Evolutionary conservation across 2,113 vertebrate species (phyloP), one percentile per base, ranked within the genome.

Genomic region (Solenodon paradoxus): DNA sequence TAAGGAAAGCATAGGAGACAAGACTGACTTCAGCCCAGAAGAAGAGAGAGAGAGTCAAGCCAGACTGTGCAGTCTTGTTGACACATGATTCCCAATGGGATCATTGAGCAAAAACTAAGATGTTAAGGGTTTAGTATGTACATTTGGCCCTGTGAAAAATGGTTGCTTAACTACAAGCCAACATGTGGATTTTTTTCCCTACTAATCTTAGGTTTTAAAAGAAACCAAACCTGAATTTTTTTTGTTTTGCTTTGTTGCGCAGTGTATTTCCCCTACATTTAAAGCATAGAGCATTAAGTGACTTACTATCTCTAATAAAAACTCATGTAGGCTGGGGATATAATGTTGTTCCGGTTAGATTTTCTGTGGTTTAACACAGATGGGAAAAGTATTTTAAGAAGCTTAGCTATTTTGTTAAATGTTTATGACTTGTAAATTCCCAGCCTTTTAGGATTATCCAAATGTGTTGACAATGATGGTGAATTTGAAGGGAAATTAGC

Each of bases 321-420:
- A 71, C 26, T 84, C 82, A 55, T 95, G 83, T 88, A 92, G 20
- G 64, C 53, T 97, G 71, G 9, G 85, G 72, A 93, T 93, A 61
- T 82, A 86, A 45, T 89, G 51, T 71, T 95, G 59, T 86, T 97
- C 96, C 61, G 92, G 95, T 92, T 97, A 86, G 16, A 96, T 97
- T 98, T 98, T 91, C 95, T 97, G 95, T 97, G 95, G 95, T 95
- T 97, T 97, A 97, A 95, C 88, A 80, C 97, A 92, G 96, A 97
- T 96, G 94, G 90, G 61, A 30, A 87, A 96, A 95, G 93, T 97
- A 97, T 98, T 98, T 97, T 98, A 97, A 97, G 96, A 97, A 96
- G 97, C 95, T 96, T 97, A 97, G 90, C 83, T 92, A 94, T 94
- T 98, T 97, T 97, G 97, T 97, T 96, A 97, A 98, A 97, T 94